Evolutionary conservation across 2,797 vertebrate genomes (phyloP).

Genomic region (Liparis tanakae): DNA sequence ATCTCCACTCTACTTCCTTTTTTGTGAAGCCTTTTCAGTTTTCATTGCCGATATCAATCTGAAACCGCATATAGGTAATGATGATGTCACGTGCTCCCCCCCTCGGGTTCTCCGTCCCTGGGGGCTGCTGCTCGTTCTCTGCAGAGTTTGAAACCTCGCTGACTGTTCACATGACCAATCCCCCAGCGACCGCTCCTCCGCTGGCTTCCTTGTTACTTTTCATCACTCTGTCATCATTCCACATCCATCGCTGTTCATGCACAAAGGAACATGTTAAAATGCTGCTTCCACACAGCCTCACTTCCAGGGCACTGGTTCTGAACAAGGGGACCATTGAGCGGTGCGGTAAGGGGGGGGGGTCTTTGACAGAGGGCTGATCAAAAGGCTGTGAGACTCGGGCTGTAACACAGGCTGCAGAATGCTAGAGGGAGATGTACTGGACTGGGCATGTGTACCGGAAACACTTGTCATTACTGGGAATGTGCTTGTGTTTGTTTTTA

Average conservation of each 20-base stretch:
- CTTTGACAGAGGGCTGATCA: slow-evolving; percentile 67
- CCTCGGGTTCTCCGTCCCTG: slow-evolving; percentile 33
- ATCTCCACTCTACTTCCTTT: slow-evolving; percentile 12
- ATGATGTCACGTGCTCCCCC: slow-evolving; percentile 57
- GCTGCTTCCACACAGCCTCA: slow-evolving; percentile 58
- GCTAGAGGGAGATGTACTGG: slow-evolving; percentile 51
- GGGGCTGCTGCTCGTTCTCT: slow-evolving; percentile 38
- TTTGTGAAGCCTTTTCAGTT: slow-evolving; percentile 6
- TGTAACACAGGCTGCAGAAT: slow-evolving; percentile 41
- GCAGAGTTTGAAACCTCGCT: slow-evolving; percentile 36
- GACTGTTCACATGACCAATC: slow-evolving; percentile 43
- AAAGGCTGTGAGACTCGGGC: slow-evolving; percentile 49
- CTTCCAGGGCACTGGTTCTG: slow-evolving; percentile 67
- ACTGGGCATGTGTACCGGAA: slow-evolving; percentile 44
- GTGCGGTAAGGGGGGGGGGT: slow-evolving; percentile 3
- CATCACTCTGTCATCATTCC: slow-evolving; percentile 29
- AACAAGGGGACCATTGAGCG: slow-evolving; percentile 79
- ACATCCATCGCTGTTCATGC: slow-evolving; percentile 40
- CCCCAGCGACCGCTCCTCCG: slow-evolving; percentile 26
- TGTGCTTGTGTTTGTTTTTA: slow-evolving; percentile 12
- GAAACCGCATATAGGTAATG: slow-evolving; percentile 59
- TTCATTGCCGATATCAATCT: slow-evolving; percentile 35
- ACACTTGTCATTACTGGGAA: slow-evolving; percentile 13
- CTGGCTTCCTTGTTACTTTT: slow-evolving; percentile 27
- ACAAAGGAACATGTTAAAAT: slow-evolving; percentile 62